Conservation (phyloP, 2,888 invertebrate species). For the Therioaphis trifolii region DNA sequence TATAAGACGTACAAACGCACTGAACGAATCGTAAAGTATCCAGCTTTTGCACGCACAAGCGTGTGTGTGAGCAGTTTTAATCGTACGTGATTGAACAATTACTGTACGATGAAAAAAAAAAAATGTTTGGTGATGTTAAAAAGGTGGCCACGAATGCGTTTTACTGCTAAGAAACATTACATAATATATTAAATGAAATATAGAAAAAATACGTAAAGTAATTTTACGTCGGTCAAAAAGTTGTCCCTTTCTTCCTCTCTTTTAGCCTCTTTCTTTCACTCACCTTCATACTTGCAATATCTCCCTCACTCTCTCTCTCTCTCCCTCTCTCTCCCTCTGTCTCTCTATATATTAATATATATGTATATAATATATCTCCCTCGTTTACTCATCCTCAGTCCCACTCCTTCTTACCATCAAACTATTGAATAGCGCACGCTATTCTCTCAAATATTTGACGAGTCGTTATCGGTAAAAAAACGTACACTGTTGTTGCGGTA, state of each 20-base stretch:
- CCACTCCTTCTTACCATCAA: background rate
- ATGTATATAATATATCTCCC: too few species aligned
- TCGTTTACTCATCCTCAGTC: too few species aligned
- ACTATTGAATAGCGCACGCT: background rate
- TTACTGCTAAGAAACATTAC: background rate
- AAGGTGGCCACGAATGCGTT: background rate
- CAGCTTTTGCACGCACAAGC: too few species aligned
- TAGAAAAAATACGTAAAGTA: background rate
- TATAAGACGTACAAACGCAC: too few species aligned
- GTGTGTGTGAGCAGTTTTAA: constrained; percentile 33
- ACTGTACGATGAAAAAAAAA: constrained; percentile 3
- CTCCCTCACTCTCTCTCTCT: background rate
- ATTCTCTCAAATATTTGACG: background rate
- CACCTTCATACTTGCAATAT: background rate
- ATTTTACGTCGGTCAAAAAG: too few species aligned
- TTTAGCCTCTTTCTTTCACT: background rate
- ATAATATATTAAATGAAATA: background rate
- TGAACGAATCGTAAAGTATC: background rate
- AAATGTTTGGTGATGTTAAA: background rate
- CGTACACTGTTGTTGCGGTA: background rate
- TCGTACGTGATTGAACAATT: background rate
- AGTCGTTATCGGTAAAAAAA: constrained; percentile 13
- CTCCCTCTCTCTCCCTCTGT: background rate
- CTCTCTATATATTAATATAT: too few species aligned
- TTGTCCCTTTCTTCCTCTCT: too few species aligned